Evolutionary conservation across 1,140 invertebrate species (phyloP).

Genomic region (Saccostrea glomerata): DNA sequence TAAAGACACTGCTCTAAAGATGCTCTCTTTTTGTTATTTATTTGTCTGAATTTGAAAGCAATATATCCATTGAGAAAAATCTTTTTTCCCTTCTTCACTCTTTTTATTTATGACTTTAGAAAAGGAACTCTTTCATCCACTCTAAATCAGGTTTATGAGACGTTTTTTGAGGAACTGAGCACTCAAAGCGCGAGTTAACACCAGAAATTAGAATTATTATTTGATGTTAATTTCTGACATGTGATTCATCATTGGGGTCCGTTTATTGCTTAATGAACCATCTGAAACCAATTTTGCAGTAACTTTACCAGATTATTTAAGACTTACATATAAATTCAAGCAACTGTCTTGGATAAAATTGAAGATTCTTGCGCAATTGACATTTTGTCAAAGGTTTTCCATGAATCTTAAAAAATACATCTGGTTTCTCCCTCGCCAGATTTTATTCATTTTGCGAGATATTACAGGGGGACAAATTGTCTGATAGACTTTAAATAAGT

Average conservation of each 20-base stretch:
- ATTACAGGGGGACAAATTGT: too few relatives aligned
- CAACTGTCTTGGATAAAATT: slow-evolving; percentile 11
- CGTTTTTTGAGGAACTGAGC: neutral
- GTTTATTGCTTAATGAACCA: neutral
- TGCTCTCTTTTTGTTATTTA: too few relatives aligned
- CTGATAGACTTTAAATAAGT: too few relatives aligned
- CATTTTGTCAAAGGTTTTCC: neutral
- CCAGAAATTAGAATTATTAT: slow-evolving; percentile 4
- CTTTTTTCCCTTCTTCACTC: too few relatives aligned
- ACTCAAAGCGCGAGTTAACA: neutral
- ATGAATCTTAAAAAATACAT: too few relatives aligned
- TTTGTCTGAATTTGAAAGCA: too few relatives aligned
- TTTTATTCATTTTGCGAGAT: too few relatives aligned
- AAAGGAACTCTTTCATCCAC: neutral
- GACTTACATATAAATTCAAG: neutral
- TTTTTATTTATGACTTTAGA: neutral
- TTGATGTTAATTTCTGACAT: slow-evolving; percentile 1
- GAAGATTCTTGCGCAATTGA: neutral
- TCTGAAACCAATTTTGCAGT: slow-evolving; percentile 12
- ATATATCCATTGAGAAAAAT: too few relatives aligned
- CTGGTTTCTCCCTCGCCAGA: too few relatives aligned
- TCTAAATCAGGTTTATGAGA: neutral
- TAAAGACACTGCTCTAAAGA: too few relatives aligned
- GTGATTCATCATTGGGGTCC: neutral
- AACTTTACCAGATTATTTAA: neutral